Evolutionary conservation across 1,140 invertebrate genomes (phyloP), one percentile per base, ranked within the genome.

Genomic region (Carcinoscorpius rotundicauda): DNA sequence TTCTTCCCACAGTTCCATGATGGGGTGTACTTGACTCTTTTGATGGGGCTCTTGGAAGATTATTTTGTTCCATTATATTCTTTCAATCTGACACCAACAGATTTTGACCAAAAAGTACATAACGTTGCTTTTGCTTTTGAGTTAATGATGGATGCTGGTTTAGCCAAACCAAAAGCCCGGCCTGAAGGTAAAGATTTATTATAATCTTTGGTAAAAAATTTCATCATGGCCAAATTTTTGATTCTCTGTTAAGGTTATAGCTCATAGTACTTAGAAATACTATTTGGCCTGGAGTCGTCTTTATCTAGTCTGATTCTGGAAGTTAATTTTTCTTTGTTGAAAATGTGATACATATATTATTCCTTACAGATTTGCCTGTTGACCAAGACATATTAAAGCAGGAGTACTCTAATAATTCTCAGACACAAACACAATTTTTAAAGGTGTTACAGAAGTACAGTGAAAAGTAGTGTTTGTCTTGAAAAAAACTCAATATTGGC

Each of bases 101-200:
- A 73, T 8, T 78, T 80, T 74, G 79, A 81, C 57, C 91, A 98
- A 72, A 93, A 94, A 79, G 88, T 99, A 0, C 93, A 95, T 74
- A 99, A 99, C 81, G 95, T 99, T 4, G 81, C 84, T 0, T 96
- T 99, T 76, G 89, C 95, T 4, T 99, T 98, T 80, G 93, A 98
- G 72, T 79, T 99, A 49, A 98, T 99, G 95, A 88, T 94, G 77
- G 96, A 99, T 78, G 90, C 93, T 67, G 95, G 94, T 4, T 77
- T 99, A n/a, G 86, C 87, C 3, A 93, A 89, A 76, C 94, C 95
- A 0, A 97, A 97, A 81, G 93, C 94, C 8, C 81, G 97, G 71
- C 91, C 93, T 6, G 93, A 97, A 88, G 92, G 91, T 94, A 81
- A 74, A 52, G 50, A 56, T 53, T 69, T 55, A 8, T 61, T 29